Conservation (phyloP, 2,797 vertebrate genomes). For the Oryzias dopingdopingensis region DNA sequence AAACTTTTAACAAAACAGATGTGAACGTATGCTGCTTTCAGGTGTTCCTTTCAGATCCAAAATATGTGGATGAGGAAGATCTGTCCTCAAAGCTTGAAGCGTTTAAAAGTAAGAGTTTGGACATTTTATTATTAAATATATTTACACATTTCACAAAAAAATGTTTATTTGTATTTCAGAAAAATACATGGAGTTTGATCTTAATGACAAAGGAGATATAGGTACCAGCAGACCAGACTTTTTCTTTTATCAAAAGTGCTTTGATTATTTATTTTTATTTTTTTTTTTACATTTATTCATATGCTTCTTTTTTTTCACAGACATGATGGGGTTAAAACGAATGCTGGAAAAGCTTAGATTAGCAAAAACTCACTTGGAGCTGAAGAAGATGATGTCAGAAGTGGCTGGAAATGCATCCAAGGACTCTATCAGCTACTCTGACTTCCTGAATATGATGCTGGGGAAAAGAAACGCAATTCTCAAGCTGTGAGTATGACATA, state of each 20-base stretch:
- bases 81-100: slow-evolving; percentile 76
- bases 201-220: slow-evolving; percentile 82
- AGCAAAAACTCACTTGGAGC: slow-evolving; percentile 84
- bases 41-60: slow-evolving; percentile 79
- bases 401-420: slow-evolving; percentile 64
- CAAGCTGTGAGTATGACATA: slow-evolving; percentile 76
- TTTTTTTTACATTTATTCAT: neutral
- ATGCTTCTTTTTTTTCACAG: slow-evolving; percentile 46
- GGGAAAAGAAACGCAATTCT: slow-evolving; percentile 83
- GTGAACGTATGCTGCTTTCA: slow-evolving; percentile 39
- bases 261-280: neutral
- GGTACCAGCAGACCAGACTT: slow-evolving; percentile 61
- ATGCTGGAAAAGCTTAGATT: slow-evolving; percentile 85
- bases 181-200: slow-evolving; percentile 87
- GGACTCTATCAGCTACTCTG: slow-evolving; percentile 78
- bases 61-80: slow-evolving; percentile 80
- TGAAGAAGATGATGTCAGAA: slow-evolving; percentile 85
- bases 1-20: neutral
- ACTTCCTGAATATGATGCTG: slow-evolving; percentile 86
- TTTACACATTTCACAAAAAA: neutral
- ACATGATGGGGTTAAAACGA: slow-evolving; percentile 83
- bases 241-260: neutral
- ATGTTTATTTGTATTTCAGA: slow-evolving; percentile 60
- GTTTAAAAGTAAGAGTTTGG: slow-evolving; percentile 78
- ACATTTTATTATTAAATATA: neutral